Evolutionary conservation across 2,888 invertebrate species (phyloP), one percentile per base, ranked within the genome.

Genomic region (Dastarcus helophoroides): DNA sequence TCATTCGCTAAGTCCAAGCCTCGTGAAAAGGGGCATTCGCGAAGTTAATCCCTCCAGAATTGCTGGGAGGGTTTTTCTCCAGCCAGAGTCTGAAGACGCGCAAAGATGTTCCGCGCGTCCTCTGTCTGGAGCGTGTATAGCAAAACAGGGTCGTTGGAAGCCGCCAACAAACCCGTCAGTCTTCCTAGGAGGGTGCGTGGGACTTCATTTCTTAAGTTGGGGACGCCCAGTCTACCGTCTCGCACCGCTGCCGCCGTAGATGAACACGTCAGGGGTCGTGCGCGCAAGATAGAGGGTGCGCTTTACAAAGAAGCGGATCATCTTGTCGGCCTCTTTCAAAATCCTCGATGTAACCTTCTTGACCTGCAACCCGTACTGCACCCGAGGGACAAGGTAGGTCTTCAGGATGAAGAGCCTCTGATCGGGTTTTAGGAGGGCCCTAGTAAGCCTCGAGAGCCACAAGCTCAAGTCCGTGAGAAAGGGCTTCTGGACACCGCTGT

Each of bases 1-100:
- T 19, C 19, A 7, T 19, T 19, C 7, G 19, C 19, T n/a, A 7
- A 8, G 19, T n/a, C 19, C 19, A 19, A 8, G 8, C 19, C 19
- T 7, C 7, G 8, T 19, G 19, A 19, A 19, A 19, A 8, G 7
- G 19, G 8, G 19, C 7, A 19, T n/a, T 7, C 7, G 7, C n/a
- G 7, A 8, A 19, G 7, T n/a, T 19, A 7, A 8, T 19, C n/a
- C 19, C 19, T 19, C 19, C 19, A 19, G 7, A 19, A 8, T 7
- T 19, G 19, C n/a, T 19, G 7, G 19, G 19, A 8, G 8, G 19
- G 7, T n/a, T 7, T 19, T 19, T n/a, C n/a, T 7, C 19, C 19
- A 19, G 19, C 19, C 19, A 19, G 19, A 8, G 19, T 19, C n/a
- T 19, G 7, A 19, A 19, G 19, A n/a, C n/a, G n/a, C n/a, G n/a